Evolutionary conservation across 2,113 vertebrate species (phyloP).

Genomic region (Tiliqua scincoides): DNA sequence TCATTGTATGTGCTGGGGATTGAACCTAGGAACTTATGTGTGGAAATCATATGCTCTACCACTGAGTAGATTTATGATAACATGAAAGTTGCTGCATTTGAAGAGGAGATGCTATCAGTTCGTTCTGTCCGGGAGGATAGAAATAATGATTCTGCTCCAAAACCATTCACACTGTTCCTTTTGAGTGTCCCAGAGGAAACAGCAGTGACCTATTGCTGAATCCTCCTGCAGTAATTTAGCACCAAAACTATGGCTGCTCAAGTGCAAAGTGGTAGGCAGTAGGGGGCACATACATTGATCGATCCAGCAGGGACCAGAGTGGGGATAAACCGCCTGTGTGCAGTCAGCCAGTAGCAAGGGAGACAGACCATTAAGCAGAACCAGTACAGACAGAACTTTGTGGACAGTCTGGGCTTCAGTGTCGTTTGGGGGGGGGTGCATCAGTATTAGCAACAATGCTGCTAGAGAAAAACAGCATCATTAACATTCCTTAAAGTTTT

Average conservation of each 20-base stretch:
- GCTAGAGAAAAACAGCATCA: not conserved
- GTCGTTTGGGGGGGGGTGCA: not conserved
- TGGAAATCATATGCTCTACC: not conserved
- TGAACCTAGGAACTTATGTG: not conserved
- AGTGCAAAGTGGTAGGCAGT: not conserved
- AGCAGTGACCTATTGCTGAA: not conserved
- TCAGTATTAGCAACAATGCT: not conserved
- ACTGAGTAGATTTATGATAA: not conserved
- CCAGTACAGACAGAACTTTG: not conserved
- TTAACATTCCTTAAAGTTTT: slow-evolving; percentile 2
- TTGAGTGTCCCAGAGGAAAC: not conserved
- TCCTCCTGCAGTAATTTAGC: not conserved
- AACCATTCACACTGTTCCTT: not conserved
- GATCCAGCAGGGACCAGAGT: not conserved
- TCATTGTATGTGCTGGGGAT: not conserved
- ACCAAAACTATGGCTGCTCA: not conserved
- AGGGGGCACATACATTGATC: not conserved
- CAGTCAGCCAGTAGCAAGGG: not conserved
- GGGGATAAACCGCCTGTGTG: not conserved
- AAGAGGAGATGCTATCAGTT: not conserved
- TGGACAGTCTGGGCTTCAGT: not conserved
- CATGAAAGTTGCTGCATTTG: not conserved
- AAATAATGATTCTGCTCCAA: not conserved
- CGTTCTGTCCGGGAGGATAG: not conserved
- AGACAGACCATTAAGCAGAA: too few species aligned